A percentile compares a stretch with the other conserved stretches of the same genome.
These are phyloP conservation scores for Mactra quadrangularis DNA, from an alignment of 1,140 invertebrate species.

Conservation along the genomic window DNA sequence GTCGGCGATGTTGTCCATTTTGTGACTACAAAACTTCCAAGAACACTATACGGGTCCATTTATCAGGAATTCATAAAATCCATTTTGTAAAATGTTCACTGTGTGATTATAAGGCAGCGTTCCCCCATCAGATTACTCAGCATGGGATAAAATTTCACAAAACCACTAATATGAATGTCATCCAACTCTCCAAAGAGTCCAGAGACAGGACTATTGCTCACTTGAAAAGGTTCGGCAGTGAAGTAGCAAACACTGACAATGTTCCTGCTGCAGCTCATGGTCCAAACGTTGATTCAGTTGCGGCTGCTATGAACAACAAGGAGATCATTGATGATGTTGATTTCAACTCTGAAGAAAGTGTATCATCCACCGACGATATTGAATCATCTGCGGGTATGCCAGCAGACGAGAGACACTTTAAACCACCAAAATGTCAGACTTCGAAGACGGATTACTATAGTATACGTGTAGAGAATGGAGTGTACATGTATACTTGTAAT, in stretches of 20 bases:
- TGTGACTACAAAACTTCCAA: conserved; percentile 56
- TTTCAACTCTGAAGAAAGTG: conserved; percentile 50
- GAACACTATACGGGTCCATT: conserved; percentile 58
- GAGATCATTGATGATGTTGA: conserved; percentile 46
- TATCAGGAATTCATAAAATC: conserved; percentile 58
- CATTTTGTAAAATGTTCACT: conserved; percentile 61
- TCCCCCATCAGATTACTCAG: conserved; percentile 58
- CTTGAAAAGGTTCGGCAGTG: not conserved
- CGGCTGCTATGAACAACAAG: not conserved
- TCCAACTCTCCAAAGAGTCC: conserved; percentile 54
- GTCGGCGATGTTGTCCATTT: conserved; percentile 57
- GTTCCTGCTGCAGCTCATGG: not conserved
- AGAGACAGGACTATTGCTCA: conserved; percentile 42
- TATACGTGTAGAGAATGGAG: conserved; percentile 47
- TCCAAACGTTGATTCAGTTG: not conserved
- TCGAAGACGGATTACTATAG: conserved; percentile 61
- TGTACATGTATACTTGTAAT: conserved; percentile 59
- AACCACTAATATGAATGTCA: conserved; percentile 52
- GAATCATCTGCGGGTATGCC: not conserved
- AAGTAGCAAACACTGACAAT: not conserved
- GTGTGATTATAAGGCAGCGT: conserved; percentile 59
- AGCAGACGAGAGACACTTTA: conserved; percentile 39
- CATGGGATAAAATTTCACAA: conserved; percentile 57
- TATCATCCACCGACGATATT: conserved; percentile 23
- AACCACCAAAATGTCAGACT: conserved; percentile 58